Evolutionary conservation across 92 coral and sea anemone genomes (phyloP).

Genomic region (Siderastrea radians): DNA sequence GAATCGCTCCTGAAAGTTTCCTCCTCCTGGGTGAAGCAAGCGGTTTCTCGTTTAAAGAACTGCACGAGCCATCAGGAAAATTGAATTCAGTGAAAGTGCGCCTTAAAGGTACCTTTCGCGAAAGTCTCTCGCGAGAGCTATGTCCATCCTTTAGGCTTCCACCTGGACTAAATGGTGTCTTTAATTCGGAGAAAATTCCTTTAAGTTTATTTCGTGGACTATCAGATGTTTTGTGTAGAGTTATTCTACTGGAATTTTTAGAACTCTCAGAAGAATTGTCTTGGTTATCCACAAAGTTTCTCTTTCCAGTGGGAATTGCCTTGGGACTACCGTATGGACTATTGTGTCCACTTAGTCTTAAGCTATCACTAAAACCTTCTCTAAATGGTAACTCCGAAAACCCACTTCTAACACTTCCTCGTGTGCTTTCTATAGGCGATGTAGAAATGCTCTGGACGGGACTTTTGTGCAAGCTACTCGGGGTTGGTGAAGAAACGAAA

Average conservation of each 20-base stretch:
- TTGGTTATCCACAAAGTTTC: background rate
- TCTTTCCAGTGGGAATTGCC: background rate
- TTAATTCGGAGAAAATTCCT: background rate
- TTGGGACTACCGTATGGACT: slow-evolving; percentile 4
- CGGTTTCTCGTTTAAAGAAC: slow-evolving; percentile 51
- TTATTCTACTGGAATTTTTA: background rate
- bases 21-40: slow-evolving; percentile 57
- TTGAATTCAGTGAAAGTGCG: slow-evolving; percentile 35
- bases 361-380: slow-evolving; percentile 23
- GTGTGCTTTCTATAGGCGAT: slow-evolving; percentile 18
- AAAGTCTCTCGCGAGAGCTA: background rate
- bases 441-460: slow-evolving; percentile 1
- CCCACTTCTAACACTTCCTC: slow-evolving; percentile 25
- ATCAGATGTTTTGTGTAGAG: background rate
- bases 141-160: slow-evolving; percentile 46
- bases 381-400: slow-evolving; percentile 39
- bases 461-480: slow-evolving; percentile 3
- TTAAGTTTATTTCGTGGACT: slow-evolving; percentile 11
- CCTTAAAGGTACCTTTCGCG: slow-evolving; percentile 5
- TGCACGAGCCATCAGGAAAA: slow-evolving; percentile 62
- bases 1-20: slow-evolving; percentile 74
- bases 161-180: slow-evolving; percentile 29
- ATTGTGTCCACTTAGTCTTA: background rate
- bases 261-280: slow-evolving; percentile 17
- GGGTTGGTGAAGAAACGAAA: slow-evolving; percentile 20